Conservation (phyloP, 1,140 invertebrate genomes). For the Drosophila ironensis region DNA sequence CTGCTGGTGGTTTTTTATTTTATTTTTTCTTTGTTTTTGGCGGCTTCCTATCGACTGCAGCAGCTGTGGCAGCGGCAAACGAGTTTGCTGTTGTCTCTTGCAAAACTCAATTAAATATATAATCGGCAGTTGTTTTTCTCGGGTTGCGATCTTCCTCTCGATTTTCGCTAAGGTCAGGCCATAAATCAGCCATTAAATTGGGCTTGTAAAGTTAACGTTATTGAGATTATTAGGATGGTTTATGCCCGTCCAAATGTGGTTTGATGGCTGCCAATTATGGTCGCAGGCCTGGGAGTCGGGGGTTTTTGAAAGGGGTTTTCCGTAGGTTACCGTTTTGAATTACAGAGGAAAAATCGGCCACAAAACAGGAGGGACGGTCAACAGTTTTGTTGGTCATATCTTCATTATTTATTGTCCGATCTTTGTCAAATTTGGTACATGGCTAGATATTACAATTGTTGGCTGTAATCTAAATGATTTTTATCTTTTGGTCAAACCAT, state of each 20-base stretch:
- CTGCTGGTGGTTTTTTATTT: background rate
- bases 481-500: too few relatives aligned
- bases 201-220: background rate
- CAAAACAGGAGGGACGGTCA: too few relatives aligned
- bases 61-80: constrained; percentile 23
- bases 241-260: background rate
- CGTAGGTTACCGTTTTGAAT: too few relatives aligned
- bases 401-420: too few relatives aligned
- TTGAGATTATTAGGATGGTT: background rate
- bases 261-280: background rate
- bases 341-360: too few relatives aligned
- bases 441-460: too few relatives aligned
- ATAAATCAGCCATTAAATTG: constrained; percentile 12
- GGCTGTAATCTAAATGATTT: too few relatives aligned
- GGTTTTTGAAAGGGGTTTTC: too few relatives aligned
- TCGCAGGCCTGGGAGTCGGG: too few relatives aligned
- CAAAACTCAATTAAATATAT: constrained; percentile 55
- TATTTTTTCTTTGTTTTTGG: background rate
- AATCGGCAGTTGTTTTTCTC: constrained; percentile 5
- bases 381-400: too few relatives aligned
- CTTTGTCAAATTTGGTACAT: too few relatives aligned
- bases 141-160: constrained; percentile 31
- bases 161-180: constrained; percentile 36
- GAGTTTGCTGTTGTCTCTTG: constrained; percentile 38
- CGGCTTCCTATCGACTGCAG: constrained; percentile 20